Evolutionary conservation across 2,113 vertebrate genomes (phyloP).

Genomic region (Poeciliopsis retropinna): DNA sequence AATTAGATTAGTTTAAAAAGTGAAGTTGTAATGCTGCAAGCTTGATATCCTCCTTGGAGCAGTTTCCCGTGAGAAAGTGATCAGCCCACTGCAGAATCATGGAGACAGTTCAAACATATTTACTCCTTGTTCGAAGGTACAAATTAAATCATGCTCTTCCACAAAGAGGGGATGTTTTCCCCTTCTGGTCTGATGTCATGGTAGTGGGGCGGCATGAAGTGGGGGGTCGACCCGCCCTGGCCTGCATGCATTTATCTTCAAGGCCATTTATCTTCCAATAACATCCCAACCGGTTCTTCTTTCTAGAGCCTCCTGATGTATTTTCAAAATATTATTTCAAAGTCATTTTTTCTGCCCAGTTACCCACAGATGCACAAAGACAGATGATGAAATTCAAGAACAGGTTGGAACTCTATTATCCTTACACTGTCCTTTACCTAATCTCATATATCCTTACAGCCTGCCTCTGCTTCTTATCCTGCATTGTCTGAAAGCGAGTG

Average conservation of each 20-base stretch:
- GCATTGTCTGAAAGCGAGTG: constrained; percentile 45
- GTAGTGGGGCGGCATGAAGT: constrained; percentile 92
- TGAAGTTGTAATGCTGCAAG: constrained; percentile 87
- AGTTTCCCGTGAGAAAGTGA: constrained; percentile 99
- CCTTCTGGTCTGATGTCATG: constrained; percentile 99
- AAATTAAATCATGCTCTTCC: constrained; percentile 97
- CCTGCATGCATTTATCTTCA: constrained; percentile 92
- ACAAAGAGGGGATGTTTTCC: constrained; percentile 99
- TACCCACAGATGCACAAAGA: constrained; percentile 32
- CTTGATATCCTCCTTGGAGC: constrained; percentile 87
- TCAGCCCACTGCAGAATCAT: constrained; percentile 83
- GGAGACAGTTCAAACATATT: constrained; percentile 97
- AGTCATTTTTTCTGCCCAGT: constrained; percentile 78
- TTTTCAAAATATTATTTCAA: constrained; percentile 86
- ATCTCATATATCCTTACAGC: constrained; percentile 12
- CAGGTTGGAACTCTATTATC: constrained; percentile 27
- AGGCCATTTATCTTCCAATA: constrained; percentile 89
- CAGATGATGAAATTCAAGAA: constrained; percentile 42
- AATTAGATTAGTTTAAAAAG: constrained; percentile 96
- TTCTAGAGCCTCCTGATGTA: constrained; percentile 80
- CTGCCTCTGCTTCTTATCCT: constrained; percentile 5
- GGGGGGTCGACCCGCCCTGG: constrained; percentile 82
- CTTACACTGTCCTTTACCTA: constrained; percentile 15
- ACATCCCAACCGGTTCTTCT: constrained; percentile 57
- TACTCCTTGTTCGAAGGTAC: constrained; percentile 98